phyloP scores from a whole-genome alignment of 2,888 invertebrate genomes.

The Trilocha varians region DNA sequence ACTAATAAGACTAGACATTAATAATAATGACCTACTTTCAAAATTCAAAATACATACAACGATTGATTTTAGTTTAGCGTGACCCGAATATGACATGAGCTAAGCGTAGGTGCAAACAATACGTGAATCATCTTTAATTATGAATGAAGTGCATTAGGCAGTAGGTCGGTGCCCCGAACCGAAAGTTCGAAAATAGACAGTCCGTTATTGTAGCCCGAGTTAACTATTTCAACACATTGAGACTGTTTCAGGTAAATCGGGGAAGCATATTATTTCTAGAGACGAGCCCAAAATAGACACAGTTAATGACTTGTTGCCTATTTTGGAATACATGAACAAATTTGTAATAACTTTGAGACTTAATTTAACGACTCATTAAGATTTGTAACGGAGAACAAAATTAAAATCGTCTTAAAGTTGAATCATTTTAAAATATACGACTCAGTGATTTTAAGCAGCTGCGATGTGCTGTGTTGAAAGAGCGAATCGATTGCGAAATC shows the following conservation, averaged over 20 bases:
- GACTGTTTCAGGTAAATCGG: conserved; percentile 28
- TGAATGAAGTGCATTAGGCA: conserved; percentile 50
- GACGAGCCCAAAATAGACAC: conserved; percentile 3
- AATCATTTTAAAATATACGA: not conserved
- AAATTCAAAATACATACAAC: not conserved
- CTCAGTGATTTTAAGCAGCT: not conserved
- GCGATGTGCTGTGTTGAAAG: conserved; percentile 20
- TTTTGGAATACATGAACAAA: not conserved
- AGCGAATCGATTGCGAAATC: conserved; percentile 30
- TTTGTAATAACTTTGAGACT: not conserved
- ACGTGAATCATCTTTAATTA: conserved; percentile 50
- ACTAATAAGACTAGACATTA: no score
- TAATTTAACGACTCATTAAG: no score
- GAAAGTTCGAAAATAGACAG: conserved; percentile 35
- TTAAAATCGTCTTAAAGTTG: not conserved
- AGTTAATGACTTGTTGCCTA: conserved; percentile 4
- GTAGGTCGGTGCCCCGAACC: conserved; percentile 50
- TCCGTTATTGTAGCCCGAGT: conserved; percentile 31
- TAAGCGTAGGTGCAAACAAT: conserved; percentile 50
- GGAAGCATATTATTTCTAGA: conserved; percentile 7
- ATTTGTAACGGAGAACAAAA: not conserved
- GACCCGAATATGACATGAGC: conserved; percentile 25
- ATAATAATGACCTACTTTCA: not conserved
- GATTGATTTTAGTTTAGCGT: conserved; percentile 22
- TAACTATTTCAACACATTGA: conserved; percentile 31